Evolutionary conservation across 2,113 vertebrate genomes (phyloP).

Genomic region (Carassius carassius): DNA sequence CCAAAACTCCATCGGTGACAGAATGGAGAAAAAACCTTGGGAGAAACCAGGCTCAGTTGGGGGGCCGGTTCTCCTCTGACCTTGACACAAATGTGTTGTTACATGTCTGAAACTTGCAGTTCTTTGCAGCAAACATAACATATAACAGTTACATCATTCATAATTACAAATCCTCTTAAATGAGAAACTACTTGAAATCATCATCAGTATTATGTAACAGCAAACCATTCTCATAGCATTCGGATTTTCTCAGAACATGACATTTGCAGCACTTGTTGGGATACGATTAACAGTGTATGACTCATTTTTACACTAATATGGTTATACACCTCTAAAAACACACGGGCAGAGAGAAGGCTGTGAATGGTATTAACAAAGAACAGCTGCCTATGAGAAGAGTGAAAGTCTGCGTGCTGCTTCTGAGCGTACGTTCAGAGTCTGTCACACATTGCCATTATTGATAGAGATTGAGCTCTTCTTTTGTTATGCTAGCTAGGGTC

Average conservation of each 20-base stretch:
- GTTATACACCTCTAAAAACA: neutral
- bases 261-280: constrained; percentile 5
- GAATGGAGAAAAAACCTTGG: no score
- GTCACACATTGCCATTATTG: no score
- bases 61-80: no score
- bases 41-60: no score
- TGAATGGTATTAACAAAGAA: constrained; percentile 15
- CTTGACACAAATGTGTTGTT: no score
- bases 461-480: no score
- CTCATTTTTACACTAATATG: constrained; percentile 34
- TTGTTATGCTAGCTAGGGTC: no score
- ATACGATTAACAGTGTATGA: constrained; percentile 32
- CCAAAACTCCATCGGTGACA: no score
- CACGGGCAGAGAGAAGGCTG: constrained; percentile 1
- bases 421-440: neutral
- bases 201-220: neutral
- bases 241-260: constrained; percentile 2
- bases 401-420: neutral
- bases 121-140: neutral
- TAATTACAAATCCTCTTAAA: constrained; percentile 2
- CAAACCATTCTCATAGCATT: neutral
- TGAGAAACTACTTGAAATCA: neutral
- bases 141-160: neutral
- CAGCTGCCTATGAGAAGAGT: neutral
- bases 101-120: neutral